Evolutionary conservation across 2,797 vertebrate genomes (phyloP).

Genomic region (Melanotaenia boesemani): DNA sequence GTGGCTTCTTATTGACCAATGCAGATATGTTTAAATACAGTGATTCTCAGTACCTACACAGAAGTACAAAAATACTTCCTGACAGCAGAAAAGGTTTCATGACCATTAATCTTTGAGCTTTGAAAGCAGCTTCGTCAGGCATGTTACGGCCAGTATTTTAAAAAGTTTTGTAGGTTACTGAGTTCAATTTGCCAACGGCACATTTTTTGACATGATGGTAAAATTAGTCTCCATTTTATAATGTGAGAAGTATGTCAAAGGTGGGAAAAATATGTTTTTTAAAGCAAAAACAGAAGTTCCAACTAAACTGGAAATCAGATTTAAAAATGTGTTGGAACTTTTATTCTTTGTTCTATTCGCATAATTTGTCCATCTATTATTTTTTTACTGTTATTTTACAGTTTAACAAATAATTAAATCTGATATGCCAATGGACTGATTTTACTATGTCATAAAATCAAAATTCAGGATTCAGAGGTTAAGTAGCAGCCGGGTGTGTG

Average conservation of each 20-base stretch:
- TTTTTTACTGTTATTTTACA: background rate
- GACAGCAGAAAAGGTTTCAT: conserved; percentile 28
- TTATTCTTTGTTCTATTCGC: background rate
- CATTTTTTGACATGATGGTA: background rate
- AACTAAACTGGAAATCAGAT: background rate
- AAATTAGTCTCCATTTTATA: background rate
- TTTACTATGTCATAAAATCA: background rate
- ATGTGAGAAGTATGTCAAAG: background rate
- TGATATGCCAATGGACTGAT: background rate
- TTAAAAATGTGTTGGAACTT: background rate
- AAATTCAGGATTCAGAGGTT: background rate
- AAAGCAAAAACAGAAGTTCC: too few species aligned
- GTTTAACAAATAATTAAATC: background rate
- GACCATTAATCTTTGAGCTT: conserved; percentile 20
- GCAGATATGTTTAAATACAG: conserved; percentile 7
- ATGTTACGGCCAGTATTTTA: background rate
- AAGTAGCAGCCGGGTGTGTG: background rate
- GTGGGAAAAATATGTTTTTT: too few species aligned
- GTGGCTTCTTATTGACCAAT: conserved; percentile 1
- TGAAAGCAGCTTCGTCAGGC: conserved; percentile 15
- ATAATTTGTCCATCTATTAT: background rate
- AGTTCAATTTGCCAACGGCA: conserved; percentile 2
- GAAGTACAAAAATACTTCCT: conserved; percentile 30
- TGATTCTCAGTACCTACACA: conserved; percentile 15
- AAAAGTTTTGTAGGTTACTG: background rate